Evolutionary conservation across 2,113 vertebrate genomes (phyloP).

Genomic region (Bothrops jararaca): DNA sequence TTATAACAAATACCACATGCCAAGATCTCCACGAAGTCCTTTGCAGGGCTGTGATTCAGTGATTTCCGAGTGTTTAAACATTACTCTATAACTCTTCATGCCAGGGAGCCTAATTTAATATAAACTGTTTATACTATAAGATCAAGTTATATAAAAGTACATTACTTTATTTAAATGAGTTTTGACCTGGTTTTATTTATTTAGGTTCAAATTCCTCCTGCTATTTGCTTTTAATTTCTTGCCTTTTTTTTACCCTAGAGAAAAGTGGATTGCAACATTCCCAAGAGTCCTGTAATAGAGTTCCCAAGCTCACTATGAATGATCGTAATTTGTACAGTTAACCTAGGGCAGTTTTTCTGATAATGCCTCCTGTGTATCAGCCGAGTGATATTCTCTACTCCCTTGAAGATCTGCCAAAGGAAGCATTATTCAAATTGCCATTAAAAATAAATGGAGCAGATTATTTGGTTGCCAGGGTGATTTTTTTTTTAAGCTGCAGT

Average conservation of each 20-base stretch:
- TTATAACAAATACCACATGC: background rate
- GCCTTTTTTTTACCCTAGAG: background rate
- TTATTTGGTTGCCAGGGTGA: constrained; percentile 10
- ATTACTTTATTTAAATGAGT: constrained; percentile 9
- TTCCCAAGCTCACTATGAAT: background rate
- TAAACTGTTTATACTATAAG: background rate
- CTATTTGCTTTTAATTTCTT: constrained; percentile 13
- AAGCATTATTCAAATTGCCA: background rate
- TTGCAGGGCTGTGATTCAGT: background rate
- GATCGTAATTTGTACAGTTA: constrained; percentile 1
- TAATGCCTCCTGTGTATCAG: background rate
- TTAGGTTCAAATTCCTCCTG: background rate
- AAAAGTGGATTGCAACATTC: background rate
- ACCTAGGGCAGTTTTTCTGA: background rate
- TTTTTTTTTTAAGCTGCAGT: background rate
- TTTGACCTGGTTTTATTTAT: background rate
- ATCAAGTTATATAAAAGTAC: constrained; percentile 30
- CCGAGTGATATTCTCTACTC: background rate
- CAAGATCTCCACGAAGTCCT: background rate
- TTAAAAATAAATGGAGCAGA: background rate
- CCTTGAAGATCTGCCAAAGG: constrained; percentile 1
- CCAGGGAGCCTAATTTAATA: constrained; percentile 24
- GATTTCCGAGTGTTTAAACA: background rate
- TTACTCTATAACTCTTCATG: background rate
- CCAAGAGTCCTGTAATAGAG: background rate